Evolutionary conservation across 2,797 vertebrate species (phyloP), one percentile per base, ranked within the genome.

Genomic region (Falco biarmicus): DNA sequence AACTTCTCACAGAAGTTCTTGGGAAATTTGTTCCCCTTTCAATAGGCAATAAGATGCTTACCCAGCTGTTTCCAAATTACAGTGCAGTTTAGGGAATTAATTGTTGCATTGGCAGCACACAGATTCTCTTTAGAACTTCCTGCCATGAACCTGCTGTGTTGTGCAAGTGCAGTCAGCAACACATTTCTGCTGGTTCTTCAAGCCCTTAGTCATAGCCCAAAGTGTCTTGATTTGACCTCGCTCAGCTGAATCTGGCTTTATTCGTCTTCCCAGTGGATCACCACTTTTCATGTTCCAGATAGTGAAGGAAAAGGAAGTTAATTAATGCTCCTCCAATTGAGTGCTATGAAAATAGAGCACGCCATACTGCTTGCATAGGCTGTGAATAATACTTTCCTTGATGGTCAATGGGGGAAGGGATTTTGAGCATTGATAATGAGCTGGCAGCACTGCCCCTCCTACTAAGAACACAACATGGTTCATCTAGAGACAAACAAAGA

Each of bases 71-170:
- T 91, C 29, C 4, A 12, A 85, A 89, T 64, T 73, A 31, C 60
- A 71, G 41, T 32, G 29, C 56, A 28, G n/a, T 87, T 87, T 63
- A 92, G 48, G 45, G 53, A 85, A 70, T 93, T 84, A 68, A 71
- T 81, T 78, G 54, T 76, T 95, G 31, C 29, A 50, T 5, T 85
- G 53, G 53, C 71, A 74, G 43, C 50, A 39, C 21, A 19, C 21
- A 59, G 76, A 66, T 32, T 93, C 66, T 81, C 47, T 92, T 87
- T 32, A 84, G 56, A 90, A 10, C 81, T 84, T 94, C 70, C 85
- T 93, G 51, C 71, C 63, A 39, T 66, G 60, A 84, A 82, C 66
- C 59, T 91, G 91, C 70, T 82, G 31, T 70, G 68, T 53, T 80
- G 78, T 82, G 32, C 70, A 77, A 91, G 68, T 63, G 84, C 45